These are phyloP conservation scores for Diplolepis rosae DNA, from an alignment of 2,888 invertebrate species.

Conservation along the genomic window DNA sequence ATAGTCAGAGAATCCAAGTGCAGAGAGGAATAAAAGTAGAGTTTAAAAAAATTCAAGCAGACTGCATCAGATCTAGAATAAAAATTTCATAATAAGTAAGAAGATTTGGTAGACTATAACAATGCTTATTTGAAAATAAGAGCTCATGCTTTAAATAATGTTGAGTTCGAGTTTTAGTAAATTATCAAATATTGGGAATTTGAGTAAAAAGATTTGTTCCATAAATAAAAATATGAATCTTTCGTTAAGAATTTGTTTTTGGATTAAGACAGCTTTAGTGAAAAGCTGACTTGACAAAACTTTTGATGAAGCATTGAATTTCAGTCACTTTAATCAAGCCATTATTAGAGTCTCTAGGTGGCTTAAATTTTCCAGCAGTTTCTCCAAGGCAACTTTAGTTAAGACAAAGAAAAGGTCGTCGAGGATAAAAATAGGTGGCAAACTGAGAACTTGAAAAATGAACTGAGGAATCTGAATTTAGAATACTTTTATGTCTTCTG, in stretches of 20 bases:
- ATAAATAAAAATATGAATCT: background rate
- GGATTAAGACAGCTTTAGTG: background rate
- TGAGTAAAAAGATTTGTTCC: background rate
- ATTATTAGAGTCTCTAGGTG: background rate
- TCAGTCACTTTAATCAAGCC: background rate
- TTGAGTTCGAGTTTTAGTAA: background rate
- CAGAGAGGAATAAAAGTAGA: background rate
- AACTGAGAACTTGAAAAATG: background rate
- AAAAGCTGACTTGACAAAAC: background rate
- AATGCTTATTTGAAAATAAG: background rate
- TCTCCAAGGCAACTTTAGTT: background rate
- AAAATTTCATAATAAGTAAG: background rate
- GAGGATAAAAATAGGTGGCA: background rate
- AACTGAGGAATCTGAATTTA: background rate
- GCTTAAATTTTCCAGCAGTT: background rate
- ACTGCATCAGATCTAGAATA: background rate
- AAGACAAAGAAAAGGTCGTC: background rate
- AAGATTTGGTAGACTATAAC: background rate
- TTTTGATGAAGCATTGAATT: background rate
- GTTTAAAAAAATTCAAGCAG: background rate
- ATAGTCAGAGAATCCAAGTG: background rate
- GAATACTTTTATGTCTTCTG: background rate
- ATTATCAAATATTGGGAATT: background rate
- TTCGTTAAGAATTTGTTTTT: background rate
- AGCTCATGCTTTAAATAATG: background rate